Evolutionary conservation across 1,140 invertebrate species (phyloP).

Genomic region (Papilio polytes): DNA sequence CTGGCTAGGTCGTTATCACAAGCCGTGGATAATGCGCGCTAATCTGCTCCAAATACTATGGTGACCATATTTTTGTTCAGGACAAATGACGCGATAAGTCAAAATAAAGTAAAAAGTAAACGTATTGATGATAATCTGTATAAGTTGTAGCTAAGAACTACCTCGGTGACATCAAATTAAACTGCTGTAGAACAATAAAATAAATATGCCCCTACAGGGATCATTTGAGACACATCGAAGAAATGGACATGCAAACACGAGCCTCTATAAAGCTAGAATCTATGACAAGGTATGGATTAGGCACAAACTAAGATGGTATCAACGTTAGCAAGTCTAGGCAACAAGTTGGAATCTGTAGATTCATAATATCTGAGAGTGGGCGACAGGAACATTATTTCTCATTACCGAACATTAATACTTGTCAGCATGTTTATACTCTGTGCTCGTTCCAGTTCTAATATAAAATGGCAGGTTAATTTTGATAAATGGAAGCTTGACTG

Average conservation of each 20-base stretch:
- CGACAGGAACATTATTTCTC: neutral
- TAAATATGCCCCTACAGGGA: too few relatives aligned
- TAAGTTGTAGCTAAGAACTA: too few relatives aligned
- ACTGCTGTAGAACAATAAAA: too few relatives aligned
- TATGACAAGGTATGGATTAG: too few relatives aligned
- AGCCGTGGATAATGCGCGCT: constrained; percentile 5
- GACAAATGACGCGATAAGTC: neutral
- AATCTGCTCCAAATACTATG: neutral
- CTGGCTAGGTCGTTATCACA: constrained; percentile 19
- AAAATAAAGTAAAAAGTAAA: too few relatives aligned
- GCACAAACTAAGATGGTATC: neutral
- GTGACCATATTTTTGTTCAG: neutral
- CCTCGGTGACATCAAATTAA: too few relatives aligned
- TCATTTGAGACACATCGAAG: too few relatives aligned
- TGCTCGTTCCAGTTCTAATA: neutral
- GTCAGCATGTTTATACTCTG: constrained; percentile 4
- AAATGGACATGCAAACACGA: too few relatives aligned
- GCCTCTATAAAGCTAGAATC: too few relatives aligned
- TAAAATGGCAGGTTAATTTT: constrained; percentile 16
- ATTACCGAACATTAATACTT: neutral
- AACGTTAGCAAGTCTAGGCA: neutral
- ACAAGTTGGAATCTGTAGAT: neutral
- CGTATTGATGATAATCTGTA: too few relatives aligned
- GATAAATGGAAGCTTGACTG: constrained; percentile 1
- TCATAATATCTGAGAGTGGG: neutral